Evolutionary conservation across 2,113 vertebrate species (phyloP).

Genomic region (Bufo bufo): DNA sequence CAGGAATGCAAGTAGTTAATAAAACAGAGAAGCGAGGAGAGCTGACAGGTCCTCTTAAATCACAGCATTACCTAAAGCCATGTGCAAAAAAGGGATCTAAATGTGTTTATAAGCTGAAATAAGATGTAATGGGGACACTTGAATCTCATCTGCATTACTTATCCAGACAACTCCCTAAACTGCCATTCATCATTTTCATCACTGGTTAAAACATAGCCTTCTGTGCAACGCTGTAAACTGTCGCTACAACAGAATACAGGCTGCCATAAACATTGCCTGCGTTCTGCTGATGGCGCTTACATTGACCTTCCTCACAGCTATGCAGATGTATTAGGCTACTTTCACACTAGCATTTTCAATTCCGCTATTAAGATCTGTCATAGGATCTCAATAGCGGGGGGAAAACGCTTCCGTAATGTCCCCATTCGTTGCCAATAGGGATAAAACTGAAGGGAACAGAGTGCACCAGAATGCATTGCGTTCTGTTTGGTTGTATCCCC

Average conservation of each 20-base stretch:
- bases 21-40: too few species aligned
- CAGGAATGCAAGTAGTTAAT: too few species aligned
- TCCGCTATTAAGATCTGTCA: too few species aligned
- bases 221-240: background rate
- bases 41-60: background rate
- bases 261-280: background rate
- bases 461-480: too few species aligned
- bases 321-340: too few species aligned
- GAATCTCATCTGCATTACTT: conserved; percentile 9
- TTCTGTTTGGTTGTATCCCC: too few species aligned
- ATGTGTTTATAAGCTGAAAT: background rate
- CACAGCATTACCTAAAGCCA: background rate
- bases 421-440: too few species aligned
- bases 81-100: background rate
- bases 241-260: background rate
- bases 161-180: background rate
- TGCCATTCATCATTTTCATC: background rate
- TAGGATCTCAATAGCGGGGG: too few species aligned
- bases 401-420: too few species aligned
- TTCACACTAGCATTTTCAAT: too few species aligned
- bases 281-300: background rate
- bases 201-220: background rate
- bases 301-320: background rate
- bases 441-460: too few species aligned
- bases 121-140: background rate